phyloP scores from a whole-genome alignment of 2,888 invertebrate genomes.

The Diogma glabrata region DNA sequence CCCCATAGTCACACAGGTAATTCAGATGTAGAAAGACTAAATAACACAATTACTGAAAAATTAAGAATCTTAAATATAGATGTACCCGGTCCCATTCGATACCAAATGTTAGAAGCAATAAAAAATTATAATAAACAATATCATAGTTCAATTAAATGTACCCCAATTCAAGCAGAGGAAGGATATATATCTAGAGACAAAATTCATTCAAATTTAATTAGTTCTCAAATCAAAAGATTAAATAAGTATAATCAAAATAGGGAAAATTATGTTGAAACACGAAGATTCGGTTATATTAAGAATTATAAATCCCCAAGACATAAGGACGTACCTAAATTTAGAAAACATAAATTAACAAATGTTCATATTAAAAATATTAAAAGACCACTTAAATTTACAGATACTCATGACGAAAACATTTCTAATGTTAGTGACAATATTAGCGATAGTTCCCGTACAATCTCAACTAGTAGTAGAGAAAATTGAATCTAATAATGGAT shows the following conservation, averaged over 20 bases:
- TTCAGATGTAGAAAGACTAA: background rate
- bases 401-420: background rate
- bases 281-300: background rate
- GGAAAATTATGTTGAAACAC: background rate
- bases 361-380: background rate
- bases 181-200: background rate
- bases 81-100: background rate
- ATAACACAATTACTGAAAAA: constrained; percentile 8
- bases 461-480: background rate
- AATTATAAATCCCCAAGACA: background rate
- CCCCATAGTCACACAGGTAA: background rate
- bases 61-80: background rate
- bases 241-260: background rate
- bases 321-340: background rate
- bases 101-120: background rate
- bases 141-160: background rate
- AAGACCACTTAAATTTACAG: background rate
- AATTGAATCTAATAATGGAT: background rate
- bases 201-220: background rate
- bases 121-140: background rate
- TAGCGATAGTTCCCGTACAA: background rate
- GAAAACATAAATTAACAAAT: background rate
- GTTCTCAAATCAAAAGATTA: background rate
- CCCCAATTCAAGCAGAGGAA: background rate
- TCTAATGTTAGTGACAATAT: background rate